Base-by-base conservation (phyloP, 2,797 vertebrate species). In the Gymnothorax javanicus region DNA sequence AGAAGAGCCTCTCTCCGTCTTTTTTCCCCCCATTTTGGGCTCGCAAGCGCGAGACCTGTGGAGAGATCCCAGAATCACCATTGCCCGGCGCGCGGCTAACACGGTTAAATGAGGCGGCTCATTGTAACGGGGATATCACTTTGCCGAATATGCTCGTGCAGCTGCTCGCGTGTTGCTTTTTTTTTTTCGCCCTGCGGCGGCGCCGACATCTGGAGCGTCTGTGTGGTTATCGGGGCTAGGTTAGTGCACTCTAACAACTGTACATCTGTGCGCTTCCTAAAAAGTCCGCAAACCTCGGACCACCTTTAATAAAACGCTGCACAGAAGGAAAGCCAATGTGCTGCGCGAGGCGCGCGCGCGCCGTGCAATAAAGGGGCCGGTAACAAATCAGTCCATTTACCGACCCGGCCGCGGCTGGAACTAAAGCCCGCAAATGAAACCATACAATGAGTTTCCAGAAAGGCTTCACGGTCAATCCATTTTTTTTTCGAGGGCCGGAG, bases 71-170 rank as follows among this genome's bases (percentile, higher is more conserved):
- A 20, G 33, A 52, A 8, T 6, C 17, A 20, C 73, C 15, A 69
- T 83, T 83, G 88, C 58, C 50, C 79, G 84, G 85, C 67, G 56
- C 56, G 85, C 87, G 58, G 83, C 91, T 90, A 88, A 86, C 87
- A 79, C 90, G 89, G 88, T 89, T 69, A 89, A 90, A 90, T 85
- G 85, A 91, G 90, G 89, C 87, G 85, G 90, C 87, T 90, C 89
- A 87, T 85, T 0, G 9, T 84, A 84, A 85, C 86, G 77, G 69
- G 20, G 59, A 87, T 88, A 84, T 91, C 88, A 89, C 84, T 4
- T 43, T 43, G 77, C 86, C 89, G 90, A 92, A 90, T 93, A 92
- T 91, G 91, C 90, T 88, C 87, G 90, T 90, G 85, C 90, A 89
- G 89, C 92, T 92, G 92, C 91, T 93, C 86, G 89, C 86, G 89